phyloP scores from a whole-genome alignment of 2,113 vertebrate genomes.

The Albula glossodonta region DNA sequence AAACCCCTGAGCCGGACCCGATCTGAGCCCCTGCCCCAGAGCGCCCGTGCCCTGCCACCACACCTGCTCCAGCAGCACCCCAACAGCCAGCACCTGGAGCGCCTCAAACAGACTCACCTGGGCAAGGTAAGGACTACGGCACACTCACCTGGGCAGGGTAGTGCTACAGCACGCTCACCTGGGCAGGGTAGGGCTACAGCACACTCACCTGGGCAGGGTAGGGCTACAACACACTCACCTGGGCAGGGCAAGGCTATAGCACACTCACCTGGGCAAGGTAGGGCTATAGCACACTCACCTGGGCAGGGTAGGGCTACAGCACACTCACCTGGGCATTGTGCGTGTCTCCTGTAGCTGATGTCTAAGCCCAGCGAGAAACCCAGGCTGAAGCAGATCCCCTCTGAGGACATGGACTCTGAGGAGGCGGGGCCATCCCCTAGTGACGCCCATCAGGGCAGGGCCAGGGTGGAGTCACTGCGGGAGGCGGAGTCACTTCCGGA shows the following conservation, averaged over 20 bases:
- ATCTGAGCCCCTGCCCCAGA: slow-evolving; percentile 89
- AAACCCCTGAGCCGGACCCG: slow-evolving; percentile 81
- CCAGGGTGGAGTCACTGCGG: slow-evolving; percentile 53
- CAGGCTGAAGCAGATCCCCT: slow-evolving; percentile 86
- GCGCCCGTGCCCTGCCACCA: slow-evolving; percentile 70
- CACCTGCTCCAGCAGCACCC: slow-evolving; percentile 69
- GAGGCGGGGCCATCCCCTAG: slow-evolving; percentile 55
- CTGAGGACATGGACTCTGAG: slow-evolving; percentile 88
- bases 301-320: slow-evolving; percentile 55
- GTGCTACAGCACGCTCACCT: slow-evolving; percentile 64
- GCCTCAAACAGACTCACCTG: slow-evolving; percentile 71
- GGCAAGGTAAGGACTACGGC: slow-evolving; percentile 55
- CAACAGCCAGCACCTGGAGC: slow-evolving; percentile 71
- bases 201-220: slow-evolving; percentile 69
- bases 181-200: slow-evolving; percentile 62
- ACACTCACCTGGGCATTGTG: not conserved
- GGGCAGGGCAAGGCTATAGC: slow-evolving; percentile 62
- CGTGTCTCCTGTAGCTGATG: slow-evolving; percentile 66
- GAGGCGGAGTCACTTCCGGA: slow-evolving; percentile 48
- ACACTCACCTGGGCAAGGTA: slow-evolving; percentile 69
- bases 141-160: slow-evolving; percentile 66
- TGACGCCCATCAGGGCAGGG: slow-evolving; percentile 50
- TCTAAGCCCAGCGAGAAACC: slow-evolving; percentile 87
- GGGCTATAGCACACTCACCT: slow-evolving; percentile 64
- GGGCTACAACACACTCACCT: slow-evolving; percentile 65